These are phyloP conservation scores for Microcebus griseorufus DNA, from an alignment of 2,113 vertebrate genomes.

Conservation along the genomic window DNA sequence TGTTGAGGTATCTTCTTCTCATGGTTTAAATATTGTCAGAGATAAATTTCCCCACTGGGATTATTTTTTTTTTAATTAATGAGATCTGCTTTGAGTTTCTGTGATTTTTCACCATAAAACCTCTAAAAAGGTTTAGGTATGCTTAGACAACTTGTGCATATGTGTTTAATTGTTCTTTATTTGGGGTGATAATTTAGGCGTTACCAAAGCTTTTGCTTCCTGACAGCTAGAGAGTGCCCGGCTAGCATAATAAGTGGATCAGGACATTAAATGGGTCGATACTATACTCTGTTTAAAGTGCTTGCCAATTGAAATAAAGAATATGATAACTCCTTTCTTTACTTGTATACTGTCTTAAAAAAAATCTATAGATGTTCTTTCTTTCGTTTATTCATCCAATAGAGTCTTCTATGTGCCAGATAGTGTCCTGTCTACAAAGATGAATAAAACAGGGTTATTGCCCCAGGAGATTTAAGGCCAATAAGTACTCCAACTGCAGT, in stretches of 20 bases:
- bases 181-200: not conserved
- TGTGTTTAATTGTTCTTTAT: not conserved
- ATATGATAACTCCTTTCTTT: not conserved
- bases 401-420: not conserved
- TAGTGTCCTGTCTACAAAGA: not conserved
- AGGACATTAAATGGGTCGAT: not conserved
- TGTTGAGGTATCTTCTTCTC: not conserved
- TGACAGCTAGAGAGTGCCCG: not conserved
- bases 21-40: not conserved
- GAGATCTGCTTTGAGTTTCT: not conserved
- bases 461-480: not conserved
- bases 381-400: not conserved
- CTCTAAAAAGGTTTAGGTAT: not conserved
- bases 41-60: not conserved
- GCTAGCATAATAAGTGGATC: not conserved
- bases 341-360: not conserved
- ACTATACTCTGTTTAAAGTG: not conserved
- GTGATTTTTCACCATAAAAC: not conserved
- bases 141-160: not conserved
- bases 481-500: not conserved
- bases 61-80: not conserved
- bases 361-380: not conserved
- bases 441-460: not conserved
- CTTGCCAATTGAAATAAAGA: not conserved
- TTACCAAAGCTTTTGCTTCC: not conserved